Evolutionary conservation across 2,888 invertebrate species (phyloP), one percentile per base, ranked within the genome.

Genomic region (Lasius platythorax): DNA sequence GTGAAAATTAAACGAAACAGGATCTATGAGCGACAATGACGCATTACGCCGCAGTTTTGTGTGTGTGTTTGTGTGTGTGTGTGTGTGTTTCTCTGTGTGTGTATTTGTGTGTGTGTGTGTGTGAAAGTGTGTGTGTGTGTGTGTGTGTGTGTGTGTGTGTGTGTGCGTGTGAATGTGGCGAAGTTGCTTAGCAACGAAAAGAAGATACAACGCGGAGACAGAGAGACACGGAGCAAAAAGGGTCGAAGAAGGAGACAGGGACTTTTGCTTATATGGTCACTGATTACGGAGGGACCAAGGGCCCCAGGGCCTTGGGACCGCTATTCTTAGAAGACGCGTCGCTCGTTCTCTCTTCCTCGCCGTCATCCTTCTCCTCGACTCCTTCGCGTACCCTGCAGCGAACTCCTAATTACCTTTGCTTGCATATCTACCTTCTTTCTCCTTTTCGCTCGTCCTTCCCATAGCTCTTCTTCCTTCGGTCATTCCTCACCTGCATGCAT

Each of bases 281-380:
- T 90, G 90, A 90, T 90, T 90, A 90, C 87, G 88, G 85, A 87
- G 85, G 88, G 89, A 88, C 90, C 86, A 89, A 91, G 92, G 92
- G 92, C 91, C 92, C 86, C 85, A 88, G 93, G 92, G 90, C 89
- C 90, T 90, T 89, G 90, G 84, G 83, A 90, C 92, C 93, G 93
- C 92, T 93, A 92, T 93, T 93, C 93, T 93, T 92, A 92, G 92
- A 93, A 92, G 88, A 87, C 88, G 87, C 83, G 82, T 85, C 87
- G 73, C 76, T 87, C 63, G 79, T 82, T 87, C 74, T 79, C 76
- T 75, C 84, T 61, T 66, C 84, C 73, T 84, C 83, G 33, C 64
- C 56, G 75, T 85, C 76, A 76, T 79, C 82, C 73, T 85, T 88
- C 87, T 86, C 67, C 61, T 74, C 58, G 83, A 81, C 40, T 86